A percentile compares a stretch with the other conserved stretches of the same genome.
These are phyloP conservation scores for Anthoscopus minutus DNA, from an alignment of 2,113 vertebrate genomes.

Conservation along the genomic window DNA sequence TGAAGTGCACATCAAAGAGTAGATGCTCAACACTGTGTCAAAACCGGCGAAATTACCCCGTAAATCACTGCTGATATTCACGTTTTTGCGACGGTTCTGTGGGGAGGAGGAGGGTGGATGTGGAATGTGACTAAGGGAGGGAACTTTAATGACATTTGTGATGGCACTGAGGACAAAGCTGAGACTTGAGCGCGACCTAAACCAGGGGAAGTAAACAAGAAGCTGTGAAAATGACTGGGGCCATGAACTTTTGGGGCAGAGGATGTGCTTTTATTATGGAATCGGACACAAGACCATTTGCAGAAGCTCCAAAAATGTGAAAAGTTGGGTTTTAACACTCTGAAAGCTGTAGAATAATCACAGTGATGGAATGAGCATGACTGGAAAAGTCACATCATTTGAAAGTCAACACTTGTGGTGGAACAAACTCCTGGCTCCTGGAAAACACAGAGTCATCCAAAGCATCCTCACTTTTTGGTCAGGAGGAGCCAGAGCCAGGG, in stretches of 20 bases:
- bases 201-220: neutral
- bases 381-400: neutral
- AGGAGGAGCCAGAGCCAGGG: neutral
- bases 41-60: neutral
- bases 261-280: rapidly evolving
- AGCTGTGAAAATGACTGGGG: neutral
- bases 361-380: neutral
- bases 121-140: neutral
- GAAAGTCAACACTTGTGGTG: neutral
- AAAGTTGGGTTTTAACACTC: neutral
- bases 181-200: neutral
- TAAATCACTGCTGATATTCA: neutral
- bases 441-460: neutral
- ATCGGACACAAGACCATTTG: neutral
- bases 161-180: neutral
- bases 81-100: neutral
- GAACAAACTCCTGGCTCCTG: neutral
- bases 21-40: neutral
- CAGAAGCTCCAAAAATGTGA: neutral
- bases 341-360: neutral
- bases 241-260: neutral
- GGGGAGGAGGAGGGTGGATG: neutral
- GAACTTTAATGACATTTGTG: neutral
- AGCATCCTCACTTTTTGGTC: neutral
- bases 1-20: neutral